These are phyloP conservation scores for Melolontha melolontha DNA, from an alignment of 2,888 invertebrate species.

Conservation along the genomic window DNA sequence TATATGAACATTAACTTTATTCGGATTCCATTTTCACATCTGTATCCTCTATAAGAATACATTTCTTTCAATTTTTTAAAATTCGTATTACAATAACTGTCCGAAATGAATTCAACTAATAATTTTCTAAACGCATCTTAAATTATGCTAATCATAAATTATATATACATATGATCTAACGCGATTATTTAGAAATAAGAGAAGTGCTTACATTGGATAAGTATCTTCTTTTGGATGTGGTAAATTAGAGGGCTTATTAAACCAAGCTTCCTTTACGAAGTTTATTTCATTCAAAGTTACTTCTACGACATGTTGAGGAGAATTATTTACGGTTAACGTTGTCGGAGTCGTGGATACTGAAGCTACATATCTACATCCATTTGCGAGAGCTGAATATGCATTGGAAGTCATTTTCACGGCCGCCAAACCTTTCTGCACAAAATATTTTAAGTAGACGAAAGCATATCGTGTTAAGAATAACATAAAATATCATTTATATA, in stretches of 20 bases:
- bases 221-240: slow-evolving; percentile 55
- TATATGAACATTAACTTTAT: no score
- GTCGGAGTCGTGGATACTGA: slow-evolving; percentile 46
- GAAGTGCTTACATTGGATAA: slow-evolving; percentile 66
- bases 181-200: no score
- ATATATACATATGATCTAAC: no score
- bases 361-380: slow-evolving; percentile 57
- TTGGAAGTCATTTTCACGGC: slow-evolving; percentile 52
- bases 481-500: no score
- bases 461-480: no score
- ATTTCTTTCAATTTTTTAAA: no score
- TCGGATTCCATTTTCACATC: no score
- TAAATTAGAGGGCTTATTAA: slow-evolving; percentile 64
- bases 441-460: not conserved
- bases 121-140: no score
- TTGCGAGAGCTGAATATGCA: slow-evolving; percentile 59
- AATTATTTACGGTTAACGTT: slow-evolving; percentile 15
- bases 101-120: no score
- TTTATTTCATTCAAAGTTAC: slow-evolving; percentile 72
- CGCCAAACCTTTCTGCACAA: slow-evolving; percentile 59
- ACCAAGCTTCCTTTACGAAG: slow-evolving; percentile 72
- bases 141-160: no score
- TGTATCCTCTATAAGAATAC: no score
- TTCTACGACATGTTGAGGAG: slow-evolving; percentile 55
- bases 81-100: no score